Evolutionary conservation across 2,113 vertebrate genomes (phyloP).

Genomic region (Leuciscus idus): DNA sequence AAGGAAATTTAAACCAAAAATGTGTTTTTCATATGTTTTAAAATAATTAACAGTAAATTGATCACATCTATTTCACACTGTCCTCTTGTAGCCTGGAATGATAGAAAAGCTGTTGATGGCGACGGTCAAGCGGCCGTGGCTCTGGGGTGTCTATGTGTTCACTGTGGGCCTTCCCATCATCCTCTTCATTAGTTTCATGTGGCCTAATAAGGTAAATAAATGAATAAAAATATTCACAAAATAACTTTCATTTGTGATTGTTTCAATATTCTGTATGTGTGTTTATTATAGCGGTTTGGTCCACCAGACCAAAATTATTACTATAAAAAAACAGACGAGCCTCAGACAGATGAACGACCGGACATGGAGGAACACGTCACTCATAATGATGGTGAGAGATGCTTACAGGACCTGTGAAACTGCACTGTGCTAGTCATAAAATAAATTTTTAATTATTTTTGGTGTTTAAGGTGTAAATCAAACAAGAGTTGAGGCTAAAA

Average conservation of each 20-base stretch:
- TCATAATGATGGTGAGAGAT: conserved; percentile 33
- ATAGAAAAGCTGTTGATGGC: conserved; percentile 71
- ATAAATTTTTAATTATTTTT: background rate
- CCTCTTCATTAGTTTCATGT: conserved; percentile 80
- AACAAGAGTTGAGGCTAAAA: background rate
- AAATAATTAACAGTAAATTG: background rate
- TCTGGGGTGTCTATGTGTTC: conserved; percentile 78
- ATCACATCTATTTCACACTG: background rate
- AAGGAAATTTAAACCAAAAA: background rate
- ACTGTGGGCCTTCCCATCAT: conserved; percentile 77
- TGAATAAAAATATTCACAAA: background rate
- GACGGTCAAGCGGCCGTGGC: conserved; percentile 74
- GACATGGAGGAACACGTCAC: conserved; percentile 31
- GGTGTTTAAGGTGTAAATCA: background rate
- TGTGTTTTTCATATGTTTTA: background rate
- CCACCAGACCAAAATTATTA: conserved; percentile 76
- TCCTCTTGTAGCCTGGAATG: conserved; percentile 62
- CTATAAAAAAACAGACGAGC: conserved; percentile 78
- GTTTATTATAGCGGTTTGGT: conserved; percentile 72
- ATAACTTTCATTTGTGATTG: no score
- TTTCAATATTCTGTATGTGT: background rate
- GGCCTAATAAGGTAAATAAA: conserved; percentile 76
- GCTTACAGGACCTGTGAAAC: background rate
- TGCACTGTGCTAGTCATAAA: background rate
- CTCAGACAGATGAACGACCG: conserved; percentile 66